phyloP scores from a whole-genome alignment of 2,888 invertebrate genomes.

The Xanthostigma xanthostigma region DNA sequence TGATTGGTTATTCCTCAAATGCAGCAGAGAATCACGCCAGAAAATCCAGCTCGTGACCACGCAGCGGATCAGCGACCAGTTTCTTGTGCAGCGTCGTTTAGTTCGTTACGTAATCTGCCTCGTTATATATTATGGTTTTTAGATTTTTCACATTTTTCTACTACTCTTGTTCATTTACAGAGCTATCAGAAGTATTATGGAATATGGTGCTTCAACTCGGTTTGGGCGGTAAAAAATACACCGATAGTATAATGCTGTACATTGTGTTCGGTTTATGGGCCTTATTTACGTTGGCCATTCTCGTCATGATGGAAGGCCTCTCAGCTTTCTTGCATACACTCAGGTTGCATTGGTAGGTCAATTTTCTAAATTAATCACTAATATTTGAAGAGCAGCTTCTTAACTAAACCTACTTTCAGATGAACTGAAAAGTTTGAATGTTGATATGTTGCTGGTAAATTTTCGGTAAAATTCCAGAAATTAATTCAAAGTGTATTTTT shows the following conservation, averaged over 20 bases:
- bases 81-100: too few species aligned
- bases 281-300: constrained; percentile 62
- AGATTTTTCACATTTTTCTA: neutral
- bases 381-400: too few species aligned
- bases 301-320: constrained; percentile 81
- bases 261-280: constrained; percentile 64
- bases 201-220: constrained; percentile 40
- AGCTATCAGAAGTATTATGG: constrained; percentile 73
- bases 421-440: too few species aligned
- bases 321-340: constrained; percentile 83
- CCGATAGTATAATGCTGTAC: constrained; percentile 39
- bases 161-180: constrained; percentile 30
- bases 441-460: too few species aligned
- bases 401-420: too few species aligned
- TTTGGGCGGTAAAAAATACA: constrained; percentile 18
- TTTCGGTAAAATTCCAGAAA: neutral
- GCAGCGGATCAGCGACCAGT: too few species aligned
- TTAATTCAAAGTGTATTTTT: constrained; percentile 10
- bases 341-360: constrained; percentile 64
- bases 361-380: neutral
- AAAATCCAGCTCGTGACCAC: too few species aligned
- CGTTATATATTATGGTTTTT: neutral
- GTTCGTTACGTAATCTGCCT: too few species aligned
- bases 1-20: too few species aligned
- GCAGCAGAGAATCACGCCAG: too few species aligned